Conservation (phyloP, 2,113 vertebrate species). For the Labrus mixtus region DNA sequence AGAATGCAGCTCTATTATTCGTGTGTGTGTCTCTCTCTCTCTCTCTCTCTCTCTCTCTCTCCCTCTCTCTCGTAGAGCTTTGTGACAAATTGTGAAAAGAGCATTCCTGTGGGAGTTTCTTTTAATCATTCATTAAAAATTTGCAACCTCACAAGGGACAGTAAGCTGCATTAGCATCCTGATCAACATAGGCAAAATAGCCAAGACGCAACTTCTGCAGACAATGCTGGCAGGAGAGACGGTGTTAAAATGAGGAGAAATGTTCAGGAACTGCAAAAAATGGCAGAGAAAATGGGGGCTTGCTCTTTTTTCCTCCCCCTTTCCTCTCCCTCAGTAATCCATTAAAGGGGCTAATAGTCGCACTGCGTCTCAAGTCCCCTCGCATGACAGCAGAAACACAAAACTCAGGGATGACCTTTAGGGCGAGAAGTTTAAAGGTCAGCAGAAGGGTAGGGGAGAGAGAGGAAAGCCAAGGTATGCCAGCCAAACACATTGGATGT, state of each 20-base stretch:
- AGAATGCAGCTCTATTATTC: slow-evolving; percentile 19
- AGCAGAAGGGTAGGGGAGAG: slow-evolving; percentile 46
- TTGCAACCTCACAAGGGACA: background rate
- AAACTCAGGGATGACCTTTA: slow-evolving; percentile 66
- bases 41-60: background rate
- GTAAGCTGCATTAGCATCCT: background rate
- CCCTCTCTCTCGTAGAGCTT: background rate
- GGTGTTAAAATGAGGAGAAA: slow-evolving; percentile 1
- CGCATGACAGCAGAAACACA: slow-evolving; percentile 53
- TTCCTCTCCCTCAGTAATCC: slow-evolving; percentile 14
- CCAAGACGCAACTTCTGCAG: background rate
- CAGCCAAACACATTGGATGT: slow-evolving; percentile 57
- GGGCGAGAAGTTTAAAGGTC: slow-evolving; percentile 73
- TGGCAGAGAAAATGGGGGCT: slow-evolving; percentile 5
- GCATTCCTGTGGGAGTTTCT: background rate
- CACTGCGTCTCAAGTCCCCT: slow-evolving; percentile 40
- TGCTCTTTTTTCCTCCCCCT: slow-evolving; percentile 17
- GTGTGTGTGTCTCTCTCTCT: background rate
- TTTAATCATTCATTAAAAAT: slow-evolving; percentile 2
- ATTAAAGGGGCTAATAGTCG: slow-evolving; percentile 51
- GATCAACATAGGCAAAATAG: background rate
- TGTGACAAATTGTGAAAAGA: slow-evolving; percentile 23
- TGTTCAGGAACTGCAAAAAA: background rate
- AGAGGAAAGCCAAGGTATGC: slow-evolving; percentile 44
- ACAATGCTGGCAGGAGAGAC: background rate